Percentiles rank a stretch among this genome's conserved stretches.
Conservation (phyloP, 2,113 vertebrate species). For the Amphiprion ocellaris region DNA sequence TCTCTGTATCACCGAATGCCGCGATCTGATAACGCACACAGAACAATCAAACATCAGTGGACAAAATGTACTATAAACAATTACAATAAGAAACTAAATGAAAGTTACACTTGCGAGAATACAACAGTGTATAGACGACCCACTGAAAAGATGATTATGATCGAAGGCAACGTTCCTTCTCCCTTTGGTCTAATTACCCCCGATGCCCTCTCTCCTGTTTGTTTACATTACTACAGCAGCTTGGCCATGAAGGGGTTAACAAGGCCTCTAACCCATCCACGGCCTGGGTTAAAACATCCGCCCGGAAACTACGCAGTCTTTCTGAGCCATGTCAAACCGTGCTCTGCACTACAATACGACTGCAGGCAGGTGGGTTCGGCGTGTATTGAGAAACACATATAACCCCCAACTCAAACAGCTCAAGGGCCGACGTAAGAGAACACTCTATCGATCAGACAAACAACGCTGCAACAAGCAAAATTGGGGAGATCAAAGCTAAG, state of each 20-base stretch:
- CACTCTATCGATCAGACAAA: conserved; percentile 42
- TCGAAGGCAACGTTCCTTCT: conserved; percentile 47
- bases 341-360: conserved; percentile 5
- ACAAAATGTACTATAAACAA: conserved; percentile 68
- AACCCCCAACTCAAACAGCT: background rate
- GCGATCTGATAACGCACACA: conserved; percentile 62
- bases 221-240: conserved; percentile 84
- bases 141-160: conserved; percentile 43
- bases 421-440: conserved; percentile 7
- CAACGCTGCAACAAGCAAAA: conserved; percentile 50
- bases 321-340: conserved; percentile 45
- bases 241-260: conserved; percentile 78
- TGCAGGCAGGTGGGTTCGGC: conserved; percentile 13
- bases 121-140: conserved; percentile 20
- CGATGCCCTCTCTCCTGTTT: conserved; percentile 81
- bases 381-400: conserved; percentile 6
- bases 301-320: conserved; percentile 68
- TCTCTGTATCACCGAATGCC: conserved; percentile 58
- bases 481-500: conserved; percentile 30
- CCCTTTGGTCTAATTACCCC: conserved; percentile 82
- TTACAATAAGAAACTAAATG: conserved; percentile 17
- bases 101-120: conserved; percentile 3
- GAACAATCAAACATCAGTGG: conserved; percentile 54
- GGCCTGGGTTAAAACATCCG: conserved; percentile 76
- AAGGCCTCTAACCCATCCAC: conserved; percentile 82